These are phyloP conservation scores for Glareola pratincola DNA, from an alignment of 2,113 vertebrate species.

Conservation along the genomic window DNA sequence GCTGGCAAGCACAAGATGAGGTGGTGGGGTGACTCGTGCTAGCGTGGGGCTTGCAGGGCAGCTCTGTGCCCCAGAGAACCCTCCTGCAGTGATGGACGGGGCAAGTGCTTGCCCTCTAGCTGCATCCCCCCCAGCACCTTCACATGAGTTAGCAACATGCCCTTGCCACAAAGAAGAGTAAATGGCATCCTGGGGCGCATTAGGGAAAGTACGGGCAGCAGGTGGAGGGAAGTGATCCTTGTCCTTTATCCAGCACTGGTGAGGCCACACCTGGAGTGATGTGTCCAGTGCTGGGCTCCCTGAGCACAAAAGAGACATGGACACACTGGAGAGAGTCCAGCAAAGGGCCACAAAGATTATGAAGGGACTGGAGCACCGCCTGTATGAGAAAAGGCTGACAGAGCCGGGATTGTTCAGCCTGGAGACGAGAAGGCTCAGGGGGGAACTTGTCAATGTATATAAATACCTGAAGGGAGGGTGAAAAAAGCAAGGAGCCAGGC, in stretches of 20 bases:
- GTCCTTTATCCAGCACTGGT: neutral
- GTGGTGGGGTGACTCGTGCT: neutral
- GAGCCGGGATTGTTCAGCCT: neutral
- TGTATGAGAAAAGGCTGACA: neutral
- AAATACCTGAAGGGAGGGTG: neutral
- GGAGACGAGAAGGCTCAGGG: neutral
- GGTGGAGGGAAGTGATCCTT: neutral
- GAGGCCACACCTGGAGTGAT: neutral
- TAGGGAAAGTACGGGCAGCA: neutral
- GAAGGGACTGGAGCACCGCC: neutral
- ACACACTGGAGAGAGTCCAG: neutral
- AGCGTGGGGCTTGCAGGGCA: neutral
- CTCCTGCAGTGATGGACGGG: neutral
- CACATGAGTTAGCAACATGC: fast-evolving
- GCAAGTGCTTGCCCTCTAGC: neutral
- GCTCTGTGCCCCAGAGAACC: neutral
- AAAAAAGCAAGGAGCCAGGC: neutral
- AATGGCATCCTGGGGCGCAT: fast-evolving
- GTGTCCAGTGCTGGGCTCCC: neutral
- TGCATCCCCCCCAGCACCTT: neutral
- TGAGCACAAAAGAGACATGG: neutral
- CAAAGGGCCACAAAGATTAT: neutral
- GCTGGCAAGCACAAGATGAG: neutral
- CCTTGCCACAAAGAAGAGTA: neutral
- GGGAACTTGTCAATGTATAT: neutral